Evolutionary conservation across 1,140 invertebrate species (phyloP).

Genomic region (Ooceraea biroi): DNA sequence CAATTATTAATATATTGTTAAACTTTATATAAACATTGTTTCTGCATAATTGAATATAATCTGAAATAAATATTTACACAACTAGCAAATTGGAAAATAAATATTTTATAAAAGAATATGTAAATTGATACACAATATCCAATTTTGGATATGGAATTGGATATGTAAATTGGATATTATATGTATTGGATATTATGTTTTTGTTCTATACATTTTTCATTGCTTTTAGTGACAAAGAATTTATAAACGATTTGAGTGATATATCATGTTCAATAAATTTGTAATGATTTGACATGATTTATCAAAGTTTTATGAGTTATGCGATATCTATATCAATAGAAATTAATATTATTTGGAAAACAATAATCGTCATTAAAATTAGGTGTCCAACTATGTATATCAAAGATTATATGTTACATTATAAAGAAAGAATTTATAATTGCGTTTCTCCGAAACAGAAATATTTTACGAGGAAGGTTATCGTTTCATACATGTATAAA

Average conservation of each 20-base stretch:
- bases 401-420: not conserved
- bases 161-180: not conserved
- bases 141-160: too few relatives aligned
- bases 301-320: slow-evolving; percentile 7
- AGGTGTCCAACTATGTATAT: not conserved
- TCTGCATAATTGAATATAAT: not conserved
- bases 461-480: slow-evolving; percentile 4
- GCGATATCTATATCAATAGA: not conserved
- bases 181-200: slow-evolving; percentile 32
- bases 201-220: slow-evolving; percentile 26
- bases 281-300: slow-evolving; percentile 1
- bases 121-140: too few relatives aligned
- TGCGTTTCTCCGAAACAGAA: not conserved
- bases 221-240: slow-evolving; percentile 26
- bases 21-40: slow-evolving; percentile 17
- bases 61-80: slow-evolving; percentile 37
- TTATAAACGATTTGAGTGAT: slow-evolving; percentile 18
- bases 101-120: slow-evolving; percentile 39
- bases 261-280: slow-evolving; percentile 45
- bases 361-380: slow-evolving; percentile 1
- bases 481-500: not conserved
- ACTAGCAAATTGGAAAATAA: slow-evolving; percentile 2
- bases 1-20: not conserved
- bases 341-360: not conserved
- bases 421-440: not conserved